Evolutionary conservation across 2,888 invertebrate genomes (phyloP), one percentile per base, ranked within the genome.

Genomic region (Eilema griseolum): DNA sequence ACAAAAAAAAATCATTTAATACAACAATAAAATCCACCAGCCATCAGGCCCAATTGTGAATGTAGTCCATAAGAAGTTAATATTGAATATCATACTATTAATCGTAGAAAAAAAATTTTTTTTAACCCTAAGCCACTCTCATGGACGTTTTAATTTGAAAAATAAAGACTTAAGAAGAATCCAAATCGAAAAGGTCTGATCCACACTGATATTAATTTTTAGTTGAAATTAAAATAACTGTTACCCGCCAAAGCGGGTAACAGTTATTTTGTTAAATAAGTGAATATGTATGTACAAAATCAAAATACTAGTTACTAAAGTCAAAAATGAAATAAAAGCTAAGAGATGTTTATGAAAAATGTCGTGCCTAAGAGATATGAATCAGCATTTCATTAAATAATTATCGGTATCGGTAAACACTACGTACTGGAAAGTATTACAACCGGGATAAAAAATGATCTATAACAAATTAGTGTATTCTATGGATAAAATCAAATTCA

Each of bases 311-410:
- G 0, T 46, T 46, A 16, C 5, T 0, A n/a, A n/a, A n/a, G n/a
- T n/a, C n/a, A 20, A 52, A n/a, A 20, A 52, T 52, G 10, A n/a
- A 52, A n/a, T 20, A 52, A 46, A 86, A 85, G 86, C 89, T 76
- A 70, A 85, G 83, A 14, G 89, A 88, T 89, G 90, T 91, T 92
- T 90, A 88, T 75, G 80, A 85, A 83, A 87, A 86, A 87, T 88
- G 90, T 84, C 87, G 88, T 85, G 85, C 83, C 86, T 86, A 89
- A 64, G 73, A 76, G 72, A 86, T 86, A 86, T 85, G 84, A 89
- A 88, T 86, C 86, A 85, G 78, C 88, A 87, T 89, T 90, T 92
- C 88, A 88, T 90, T 84, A 92, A 93, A 93, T 92, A 92, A 92
- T 88, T n/a, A n/a, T n/a, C n/a, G n/a, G 90, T 87, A 89, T 92